Base-by-base conservation (phyloP, 1,140 invertebrate species). In the Tetramorium alpestre region DNA sequence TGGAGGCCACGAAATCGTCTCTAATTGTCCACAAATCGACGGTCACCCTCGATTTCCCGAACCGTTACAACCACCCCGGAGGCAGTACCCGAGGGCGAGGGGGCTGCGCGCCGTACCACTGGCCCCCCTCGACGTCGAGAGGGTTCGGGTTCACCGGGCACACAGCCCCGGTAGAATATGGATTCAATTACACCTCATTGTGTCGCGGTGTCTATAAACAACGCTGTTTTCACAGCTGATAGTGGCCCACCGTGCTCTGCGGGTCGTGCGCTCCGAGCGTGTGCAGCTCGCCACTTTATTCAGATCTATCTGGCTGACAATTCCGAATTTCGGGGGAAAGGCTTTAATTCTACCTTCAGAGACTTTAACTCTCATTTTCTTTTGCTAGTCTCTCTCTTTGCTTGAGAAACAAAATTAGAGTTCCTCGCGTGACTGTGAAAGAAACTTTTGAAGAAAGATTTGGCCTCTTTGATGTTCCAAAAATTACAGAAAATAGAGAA, bases 181-280 rank as follows among this genome's bases (percentile, higher is more conserved):
- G 93, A 94, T 94, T 94, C 93, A 94, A 94, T 94, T 94, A 94
- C 94, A 94, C 92, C 89, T 94, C 93, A 94, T 94, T 94, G 94
- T 94, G 89, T 90, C 33, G 70, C 81, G 85, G 91, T 94, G 93
- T 94, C 93, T 94, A 94, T 94, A 94, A 94, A 94, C 93, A 94
- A 94, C 91, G 91, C 90, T 94, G 94, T 94, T 94, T 94, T 94
- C 90, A 94, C 94, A 94, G 94, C 94, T 94, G 94, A 94, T 94
- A 93, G 86, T n/a, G 73, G 82, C 76, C 82, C 86, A 88, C 81
- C 75, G 72, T 86, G 67, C 11, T 49, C 88, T 87, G 65, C 72
- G 65, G 82, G 60, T 84, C 58, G 41, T 38, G 65, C 47, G 44
- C 51, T 82, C 67, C 38, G 13, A 72, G 38, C n/a, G 54, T 58